Evolutionary conservation across 1,140 invertebrate genomes (phyloP).

Genomic region (Ylistrum balloti): DNA sequence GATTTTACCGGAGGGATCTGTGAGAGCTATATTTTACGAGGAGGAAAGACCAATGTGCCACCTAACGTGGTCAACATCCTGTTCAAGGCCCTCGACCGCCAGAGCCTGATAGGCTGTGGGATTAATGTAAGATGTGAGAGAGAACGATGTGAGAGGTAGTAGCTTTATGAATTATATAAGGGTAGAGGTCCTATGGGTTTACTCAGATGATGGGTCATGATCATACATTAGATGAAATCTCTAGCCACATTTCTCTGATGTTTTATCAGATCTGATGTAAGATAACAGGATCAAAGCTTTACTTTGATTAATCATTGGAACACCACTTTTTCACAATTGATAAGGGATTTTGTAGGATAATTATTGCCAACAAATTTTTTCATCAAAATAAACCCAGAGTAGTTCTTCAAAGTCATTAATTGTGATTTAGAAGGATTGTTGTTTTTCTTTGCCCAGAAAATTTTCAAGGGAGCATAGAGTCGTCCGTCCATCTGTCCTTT

Average conservation of each 20-base stretch:
- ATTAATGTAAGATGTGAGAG: slow-evolving; percentile 79
- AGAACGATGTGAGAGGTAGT: neutral
- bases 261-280: neutral
- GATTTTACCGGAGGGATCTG: slow-evolving; percentile 77
- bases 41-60: slow-evolving; percentile 69
- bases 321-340: neutral
- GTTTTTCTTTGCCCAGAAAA: too few species aligned
- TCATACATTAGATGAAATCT: neutral
- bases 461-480: too few species aligned
- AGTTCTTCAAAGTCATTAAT: too few species aligned
- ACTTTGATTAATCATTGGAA: neutral
- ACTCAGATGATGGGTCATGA: neutral
- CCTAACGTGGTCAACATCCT: slow-evolving; percentile 77
- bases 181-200: neutral
- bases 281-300: neutral
- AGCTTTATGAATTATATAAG: neutral
- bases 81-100: slow-evolving; percentile 75
- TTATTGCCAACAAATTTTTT: too few species aligned
- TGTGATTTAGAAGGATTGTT: too few species aligned
- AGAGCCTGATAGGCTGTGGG: slow-evolving; percentile 76
- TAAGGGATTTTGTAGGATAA: neutral
- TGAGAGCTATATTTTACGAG: slow-evolving; percentile 73
- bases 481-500: too few species aligned
- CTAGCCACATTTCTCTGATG: neutral
- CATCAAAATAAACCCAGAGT: too few species aligned